A percentile compares a stretch with the other conserved stretches of the same genome.
These are phyloP conservation scores for Hanleya hanleyi DNA, from an alignment of 2,888 invertebrate genomes.

Conservation along the genomic window DNA sequence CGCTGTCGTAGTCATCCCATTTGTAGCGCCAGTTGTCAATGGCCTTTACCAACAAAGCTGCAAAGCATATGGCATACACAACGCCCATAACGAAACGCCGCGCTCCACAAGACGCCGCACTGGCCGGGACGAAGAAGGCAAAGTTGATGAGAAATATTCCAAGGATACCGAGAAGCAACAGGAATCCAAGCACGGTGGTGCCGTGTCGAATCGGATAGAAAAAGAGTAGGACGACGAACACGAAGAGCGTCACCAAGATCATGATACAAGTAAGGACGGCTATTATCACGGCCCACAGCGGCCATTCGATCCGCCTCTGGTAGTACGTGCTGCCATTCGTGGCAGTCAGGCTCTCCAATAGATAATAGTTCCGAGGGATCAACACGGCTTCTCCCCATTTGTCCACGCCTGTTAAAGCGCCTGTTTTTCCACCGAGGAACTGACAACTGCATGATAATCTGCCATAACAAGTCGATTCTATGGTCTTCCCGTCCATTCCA, in stretches of 20 bases:
- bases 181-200: constrained; percentile 72
- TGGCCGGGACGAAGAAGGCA: constrained; percentile 73
- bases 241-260: constrained; percentile 67
- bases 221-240: constrained; percentile 70
- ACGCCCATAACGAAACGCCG: constrained; percentile 73
- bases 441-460: background rate
- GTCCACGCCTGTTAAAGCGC: background rate
- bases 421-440: background rate
- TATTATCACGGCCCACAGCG: constrained; percentile 62
- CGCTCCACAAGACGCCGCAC: constrained; percentile 70
- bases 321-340: background rate
- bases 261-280: constrained; percentile 70
- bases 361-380: constrained; percentile 54
- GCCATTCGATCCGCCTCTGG: constrained; percentile 48
- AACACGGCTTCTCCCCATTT: background rate
- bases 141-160: constrained; percentile 73
- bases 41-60: constrained; percentile 73
- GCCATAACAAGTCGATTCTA: background rate
- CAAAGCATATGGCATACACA: constrained; percentile 73
- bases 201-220: constrained; percentile 70
- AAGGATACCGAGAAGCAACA: constrained; percentile 73
- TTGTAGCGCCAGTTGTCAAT: constrained; percentile 72
- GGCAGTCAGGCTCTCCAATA: background rate
- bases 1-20: constrained; percentile 42
- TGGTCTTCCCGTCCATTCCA: background rate